phyloP scores from a whole-genome alignment of 1,140 invertebrate genomes.

The Kradibia gibbosae region DNA sequence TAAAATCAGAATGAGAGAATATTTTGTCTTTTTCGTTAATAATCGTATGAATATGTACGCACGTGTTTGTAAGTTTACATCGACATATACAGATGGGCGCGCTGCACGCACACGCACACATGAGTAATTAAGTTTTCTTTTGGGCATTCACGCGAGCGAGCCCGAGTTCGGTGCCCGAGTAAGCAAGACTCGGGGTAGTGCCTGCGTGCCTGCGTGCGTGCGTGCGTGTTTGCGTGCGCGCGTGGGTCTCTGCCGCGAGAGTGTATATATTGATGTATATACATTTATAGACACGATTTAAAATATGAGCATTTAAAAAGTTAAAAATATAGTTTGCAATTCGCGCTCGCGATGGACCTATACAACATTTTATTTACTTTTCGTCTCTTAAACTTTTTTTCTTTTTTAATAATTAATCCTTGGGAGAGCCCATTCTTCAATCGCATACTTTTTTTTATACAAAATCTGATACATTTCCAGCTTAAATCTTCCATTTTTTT shows the following conservation, averaged over 20 bases:
- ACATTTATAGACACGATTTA: conserved; percentile 63
- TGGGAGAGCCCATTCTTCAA: conserved; percentile 35
- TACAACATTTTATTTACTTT: conserved; percentile 56
- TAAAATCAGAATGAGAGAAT: conserved; percentile 65
- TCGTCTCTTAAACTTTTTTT: conserved; percentile 46
- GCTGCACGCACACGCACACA: background rate
- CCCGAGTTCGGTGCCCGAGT: too few relatives aligned
- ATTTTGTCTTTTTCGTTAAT: conserved; percentile 57
- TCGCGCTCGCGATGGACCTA: conserved; percentile 69
- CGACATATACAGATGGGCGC: conserved; percentile 5
- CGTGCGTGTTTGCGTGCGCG: conserved; percentile 60
- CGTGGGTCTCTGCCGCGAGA: too few relatives aligned
- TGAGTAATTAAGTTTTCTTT: background rate
- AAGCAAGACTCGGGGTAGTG: background rate
- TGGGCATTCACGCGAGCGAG: background rate
- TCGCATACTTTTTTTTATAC: conserved; percentile 24
- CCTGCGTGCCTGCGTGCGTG: background rate
- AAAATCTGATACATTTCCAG: conserved; percentile 19
- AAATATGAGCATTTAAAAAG: conserved; percentile 71
- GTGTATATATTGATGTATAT: too few relatives aligned
- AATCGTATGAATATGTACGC: conserved; percentile 63
- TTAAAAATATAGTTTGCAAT: conserved; percentile 73
- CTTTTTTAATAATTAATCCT: conserved; percentile 43
- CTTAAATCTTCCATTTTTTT: background rate
- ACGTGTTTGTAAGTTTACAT: conserved; percentile 51